phyloP scores from a whole-genome alignment of 2,888 invertebrate genomes.

The Lysandra bellargus region DNA sequence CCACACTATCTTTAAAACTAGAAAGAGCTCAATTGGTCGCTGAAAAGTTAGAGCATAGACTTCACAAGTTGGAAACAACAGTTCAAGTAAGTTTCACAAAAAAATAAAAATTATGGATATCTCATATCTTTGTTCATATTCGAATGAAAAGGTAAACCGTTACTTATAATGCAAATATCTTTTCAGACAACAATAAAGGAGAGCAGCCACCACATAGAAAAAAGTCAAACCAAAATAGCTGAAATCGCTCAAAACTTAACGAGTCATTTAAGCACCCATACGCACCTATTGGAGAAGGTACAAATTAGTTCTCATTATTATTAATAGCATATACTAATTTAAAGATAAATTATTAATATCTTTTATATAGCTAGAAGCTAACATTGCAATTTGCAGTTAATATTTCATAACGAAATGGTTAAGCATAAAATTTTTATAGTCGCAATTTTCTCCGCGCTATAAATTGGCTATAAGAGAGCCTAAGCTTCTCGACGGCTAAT shows the following conservation, averaged over 20 bases:
- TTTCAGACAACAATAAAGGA: slow-evolving; percentile 73
- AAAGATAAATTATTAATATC: not conserved
- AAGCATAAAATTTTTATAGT: not conserved
- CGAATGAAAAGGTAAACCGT: not conserved
- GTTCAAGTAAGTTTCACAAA: slow-evolving; percentile 56
- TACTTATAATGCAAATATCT: slow-evolving; percentile 29
- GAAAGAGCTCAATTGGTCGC: slow-evolving; percentile 75
- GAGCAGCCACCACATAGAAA: slow-evolving; percentile 65
- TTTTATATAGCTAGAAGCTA: not conserved
- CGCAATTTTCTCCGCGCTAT: not conserved
- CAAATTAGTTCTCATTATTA: not conserved
- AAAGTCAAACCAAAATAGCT: slow-evolving; percentile 62
- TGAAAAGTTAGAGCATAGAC: slow-evolving; percentile 69
- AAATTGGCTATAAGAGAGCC: not conserved
- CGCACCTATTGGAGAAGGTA: slow-evolving; percentile 70
- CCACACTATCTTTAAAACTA: slow-evolving; percentile 68
- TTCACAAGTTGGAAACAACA: slow-evolving; percentile 71
- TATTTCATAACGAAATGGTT: not conserved
- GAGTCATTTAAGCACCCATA: slow-evolving; percentile 62
- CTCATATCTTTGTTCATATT: not conserved
- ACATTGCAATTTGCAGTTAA: not conserved
- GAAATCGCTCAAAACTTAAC: slow-evolving; percentile 68
- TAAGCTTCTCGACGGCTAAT: not conserved
- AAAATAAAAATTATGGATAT: not conserved
- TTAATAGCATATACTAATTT: not conserved